Evolutionary conservation across 2,113 vertebrate genomes (phyloP).

Genomic region (Aplodontia rufa): DNA sequence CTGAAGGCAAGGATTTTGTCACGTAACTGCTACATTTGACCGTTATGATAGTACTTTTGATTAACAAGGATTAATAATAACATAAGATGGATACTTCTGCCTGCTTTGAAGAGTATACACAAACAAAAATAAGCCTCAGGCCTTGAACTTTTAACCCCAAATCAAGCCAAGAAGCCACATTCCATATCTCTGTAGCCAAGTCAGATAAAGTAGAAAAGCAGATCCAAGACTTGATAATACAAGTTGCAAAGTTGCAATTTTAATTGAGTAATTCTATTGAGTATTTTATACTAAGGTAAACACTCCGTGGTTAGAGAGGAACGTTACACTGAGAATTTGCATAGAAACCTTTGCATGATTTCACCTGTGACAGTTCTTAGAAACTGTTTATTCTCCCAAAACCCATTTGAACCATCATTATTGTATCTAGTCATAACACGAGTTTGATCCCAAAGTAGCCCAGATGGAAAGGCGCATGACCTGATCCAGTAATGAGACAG

Average conservation of each 20-base stretch:
- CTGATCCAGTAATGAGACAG: not conserved
- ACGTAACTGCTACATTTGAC: not conserved
- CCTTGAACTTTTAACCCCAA: not conserved
- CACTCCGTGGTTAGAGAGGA: not conserved
- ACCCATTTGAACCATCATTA: not conserved
- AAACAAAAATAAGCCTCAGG: not conserved
- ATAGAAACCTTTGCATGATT: not conserved
- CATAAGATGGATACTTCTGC: not conserved
- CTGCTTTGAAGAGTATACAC: not conserved
- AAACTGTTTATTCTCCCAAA: not conserved
- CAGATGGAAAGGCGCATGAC: not conserved
- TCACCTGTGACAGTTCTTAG: not conserved
- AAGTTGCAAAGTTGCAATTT: not conserved
- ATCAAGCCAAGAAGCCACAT: not conserved
- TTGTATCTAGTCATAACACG: not conserved
- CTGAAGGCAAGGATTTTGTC: not conserved
- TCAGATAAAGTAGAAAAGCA: not conserved
- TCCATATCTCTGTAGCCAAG: too few species aligned
- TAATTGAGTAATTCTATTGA: not conserved
- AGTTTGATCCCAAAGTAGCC: not conserved
- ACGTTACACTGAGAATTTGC: not conserved
- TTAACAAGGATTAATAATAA: constrained; percentile 2
- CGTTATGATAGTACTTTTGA: not conserved
- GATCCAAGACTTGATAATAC: not conserved
- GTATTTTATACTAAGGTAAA: constrained; percentile 32